Percentiles rank a stretch among this genome's conserved stretches.
phyloP scores from a whole-genome alignment of 2,113 vertebrate species.

The Centrocercus urophasianus region DNA sequence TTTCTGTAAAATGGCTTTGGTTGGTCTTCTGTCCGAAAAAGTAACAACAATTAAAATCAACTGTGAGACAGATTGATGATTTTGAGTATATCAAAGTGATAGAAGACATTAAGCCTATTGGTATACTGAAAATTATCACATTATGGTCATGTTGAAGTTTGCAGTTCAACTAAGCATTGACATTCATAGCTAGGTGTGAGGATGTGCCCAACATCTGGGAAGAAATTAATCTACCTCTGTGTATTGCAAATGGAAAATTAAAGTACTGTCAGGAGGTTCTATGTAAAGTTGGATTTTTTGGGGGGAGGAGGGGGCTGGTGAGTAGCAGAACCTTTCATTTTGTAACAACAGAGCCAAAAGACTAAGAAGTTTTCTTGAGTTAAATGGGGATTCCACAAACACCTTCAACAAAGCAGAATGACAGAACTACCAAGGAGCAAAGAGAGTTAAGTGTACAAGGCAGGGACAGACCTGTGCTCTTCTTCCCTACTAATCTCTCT shows the following conservation, averaged over 20 bases:
- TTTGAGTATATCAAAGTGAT: neutral
- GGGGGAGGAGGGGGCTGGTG: too few relatives aligned
- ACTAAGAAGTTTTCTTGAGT: neutral
- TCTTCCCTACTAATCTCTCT: neutral
- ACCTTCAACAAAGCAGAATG: neutral
- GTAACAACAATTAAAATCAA: neutral
- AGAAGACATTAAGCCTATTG: neutral
- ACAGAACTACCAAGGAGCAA: neutral
- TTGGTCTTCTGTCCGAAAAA: neutral
- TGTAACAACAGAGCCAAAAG: neutral
- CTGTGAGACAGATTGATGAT: neutral
- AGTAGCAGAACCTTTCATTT: neutral
- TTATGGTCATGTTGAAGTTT: neutral
- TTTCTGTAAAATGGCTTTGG: neutral
- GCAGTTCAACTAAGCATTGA: neutral
- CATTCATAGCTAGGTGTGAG: neutral
- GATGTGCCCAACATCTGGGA: neutral
- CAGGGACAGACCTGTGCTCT: neutral
- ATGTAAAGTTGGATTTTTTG: neutral
- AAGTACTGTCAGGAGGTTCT: neutral
- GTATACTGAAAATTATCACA: neutral
- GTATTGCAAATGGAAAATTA: neutral
- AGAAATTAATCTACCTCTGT: neutral
- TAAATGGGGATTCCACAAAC: neutral
- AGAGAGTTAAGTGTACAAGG: neutral